Base-by-base conservation (phyloP, 92 coral and sea anemone genomes). In the Porites lobata region DNA sequence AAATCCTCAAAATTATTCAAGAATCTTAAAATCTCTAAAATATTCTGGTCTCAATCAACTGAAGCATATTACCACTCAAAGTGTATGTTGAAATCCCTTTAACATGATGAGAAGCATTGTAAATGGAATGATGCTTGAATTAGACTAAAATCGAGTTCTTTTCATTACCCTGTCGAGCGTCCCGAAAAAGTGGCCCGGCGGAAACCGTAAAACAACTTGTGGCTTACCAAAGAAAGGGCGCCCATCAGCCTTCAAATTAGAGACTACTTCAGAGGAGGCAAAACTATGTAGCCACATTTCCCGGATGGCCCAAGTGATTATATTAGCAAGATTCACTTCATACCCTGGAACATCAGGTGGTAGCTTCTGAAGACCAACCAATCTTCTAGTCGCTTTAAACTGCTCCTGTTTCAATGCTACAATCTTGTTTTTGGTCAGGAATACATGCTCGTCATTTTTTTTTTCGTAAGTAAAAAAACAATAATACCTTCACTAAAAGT, bases 211-310 rank as follows among this genome's bases (percentile, higher is more conserved):
- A 69, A 26, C 47, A 17, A 21, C 18, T 69, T 32, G 74, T 22
- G 12, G 59, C 81, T 76, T 53, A 76, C 81, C 81, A 76, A 51
- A 76, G 29, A 76, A 73, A 73, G 78, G 62, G 61, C 61, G 78
- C 59, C 78, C 78, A 73, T 73, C 78, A 47, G 19, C 10, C 62
- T 73, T 73, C 78, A 73, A 50, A 73, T 73, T 73, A n/a, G 20
- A 73, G 59, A 73, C 78, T 26, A 73, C 59, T 52, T 73, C 63
- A 50, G 21, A 8, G 62, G 78, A 22, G 62, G 52, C 78, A 15
- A 20, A 52, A 50, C 78, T 62, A 73, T 73, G 78, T 13, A 51
- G 62, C 12, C 29, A 62, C 78, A 73, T 73, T 50, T 73, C 61
- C 10, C 61, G 52, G 61, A 73, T 73, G 78, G 47, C 61, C 78